phyloP scores from a whole-genome alignment of 2,113 vertebrate species.

The Bagarius yarrelli region DNA sequence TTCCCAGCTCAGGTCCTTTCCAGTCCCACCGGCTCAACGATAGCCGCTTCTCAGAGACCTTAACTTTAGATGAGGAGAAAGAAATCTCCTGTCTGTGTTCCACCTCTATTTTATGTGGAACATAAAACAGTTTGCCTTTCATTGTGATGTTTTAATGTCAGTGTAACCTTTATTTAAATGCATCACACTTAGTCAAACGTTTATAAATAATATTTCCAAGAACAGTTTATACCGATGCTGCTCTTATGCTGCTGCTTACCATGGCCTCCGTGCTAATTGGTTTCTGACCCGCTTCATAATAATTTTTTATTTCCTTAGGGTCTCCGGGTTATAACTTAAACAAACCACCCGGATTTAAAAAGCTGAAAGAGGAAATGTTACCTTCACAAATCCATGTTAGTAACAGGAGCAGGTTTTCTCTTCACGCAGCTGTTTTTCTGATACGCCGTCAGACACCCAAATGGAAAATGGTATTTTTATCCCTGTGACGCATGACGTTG shows the following conservation, averaged over 20 bases:
- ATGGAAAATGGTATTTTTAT: constrained; percentile 41
- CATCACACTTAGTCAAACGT: constrained; percentile 23
- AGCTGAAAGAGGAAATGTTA: neutral
- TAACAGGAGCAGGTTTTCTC: constrained; percentile 1
- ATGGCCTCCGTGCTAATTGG: constrained; percentile 12
- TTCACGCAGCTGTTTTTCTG: constrained; percentile 23
- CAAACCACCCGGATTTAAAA: constrained; percentile 21
- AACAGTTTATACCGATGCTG: neutral
- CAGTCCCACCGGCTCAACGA: too few relatives aligned
- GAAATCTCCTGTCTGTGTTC: neutral
- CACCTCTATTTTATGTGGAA: neutral
- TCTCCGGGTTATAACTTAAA: constrained; percentile 19
- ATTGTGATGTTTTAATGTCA: constrained; percentile 10
- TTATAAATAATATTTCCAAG: neutral
- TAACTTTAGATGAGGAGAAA: neutral
- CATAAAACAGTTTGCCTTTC: neutral
- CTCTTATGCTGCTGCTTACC: constrained; percentile 17
- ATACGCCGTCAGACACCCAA: constrained; percentile 23
- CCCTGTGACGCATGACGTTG: constrained; percentile 13
- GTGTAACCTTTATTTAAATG: constrained; percentile 3
- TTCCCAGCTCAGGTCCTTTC: too few relatives aligned
- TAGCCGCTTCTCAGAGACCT: too few relatives aligned
- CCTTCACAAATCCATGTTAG: constrained; percentile 13
- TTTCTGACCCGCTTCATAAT: constrained; percentile 26
- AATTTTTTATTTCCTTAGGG: neutral